Conservation (phyloP, 2,797 vertebrate species). For the Lagodon rhomboides region DNA sequence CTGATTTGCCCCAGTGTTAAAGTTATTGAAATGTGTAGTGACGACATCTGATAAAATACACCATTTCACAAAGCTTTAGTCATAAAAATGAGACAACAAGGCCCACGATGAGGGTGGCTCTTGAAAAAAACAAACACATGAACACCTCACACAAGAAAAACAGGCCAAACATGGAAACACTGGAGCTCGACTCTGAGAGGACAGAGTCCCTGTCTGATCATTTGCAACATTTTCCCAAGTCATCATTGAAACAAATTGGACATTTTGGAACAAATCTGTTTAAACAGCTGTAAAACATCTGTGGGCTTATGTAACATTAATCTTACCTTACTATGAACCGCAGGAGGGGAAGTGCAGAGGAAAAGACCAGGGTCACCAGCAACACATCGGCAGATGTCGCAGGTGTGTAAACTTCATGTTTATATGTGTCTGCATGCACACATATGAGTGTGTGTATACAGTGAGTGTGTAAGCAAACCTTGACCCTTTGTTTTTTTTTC, state of each 20-base stretch:
- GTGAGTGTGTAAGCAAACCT: background rate
- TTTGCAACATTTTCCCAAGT: background rate
- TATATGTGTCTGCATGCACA: background rate
- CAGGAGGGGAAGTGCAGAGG: constrained; percentile 73
- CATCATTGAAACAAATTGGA: background rate
- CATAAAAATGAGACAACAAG: background rate
- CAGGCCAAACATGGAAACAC: background rate
- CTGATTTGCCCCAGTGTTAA: background rate
- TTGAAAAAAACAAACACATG: too few relatives aligned
- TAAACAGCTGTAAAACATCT: background rate
- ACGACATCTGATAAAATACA: background rate
- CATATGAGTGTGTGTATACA: background rate
- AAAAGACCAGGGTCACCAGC: constrained; percentile 55
- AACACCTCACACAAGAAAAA: background rate
- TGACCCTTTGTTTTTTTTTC: constrained; percentile 51
- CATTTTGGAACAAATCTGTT: background rate
- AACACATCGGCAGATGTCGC: constrained; percentile 28
- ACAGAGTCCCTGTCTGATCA: background rate
- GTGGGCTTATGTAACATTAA: constrained; percentile 21
- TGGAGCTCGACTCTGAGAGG: background rate
- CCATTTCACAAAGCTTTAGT: background rate
- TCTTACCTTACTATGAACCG: constrained; percentile 56
- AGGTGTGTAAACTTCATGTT: constrained; percentile 64
- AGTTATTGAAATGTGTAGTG: background rate
- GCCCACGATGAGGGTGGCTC: background rate